Conservation (phyloP, 2,888 invertebrate species). For the Eumerus sabulonum region DNA sequence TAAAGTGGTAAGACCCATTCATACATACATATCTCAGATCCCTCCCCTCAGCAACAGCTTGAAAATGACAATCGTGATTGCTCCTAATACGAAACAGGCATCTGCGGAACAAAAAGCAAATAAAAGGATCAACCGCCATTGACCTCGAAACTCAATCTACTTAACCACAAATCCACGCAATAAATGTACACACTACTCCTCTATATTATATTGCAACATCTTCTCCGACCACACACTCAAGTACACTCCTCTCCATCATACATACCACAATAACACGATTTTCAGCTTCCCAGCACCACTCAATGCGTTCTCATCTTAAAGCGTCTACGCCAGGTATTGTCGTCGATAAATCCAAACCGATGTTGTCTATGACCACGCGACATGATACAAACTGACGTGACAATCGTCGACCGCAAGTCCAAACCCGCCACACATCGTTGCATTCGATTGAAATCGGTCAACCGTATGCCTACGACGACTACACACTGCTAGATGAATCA, state of each 20-base stretch:
- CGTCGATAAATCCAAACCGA: slow-evolving; percentile 59
- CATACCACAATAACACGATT: slow-evolving; percentile 53
- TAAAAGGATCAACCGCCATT: background rate
- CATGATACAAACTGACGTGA: slow-evolving; percentile 63
- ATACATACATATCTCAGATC: too few species aligned
- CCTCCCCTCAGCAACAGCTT: too few species aligned
- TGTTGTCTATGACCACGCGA: slow-evolving; percentile 60
- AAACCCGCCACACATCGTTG: slow-evolving; percentile 3
- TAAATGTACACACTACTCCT: background rate
- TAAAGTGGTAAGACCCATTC: too few species aligned
- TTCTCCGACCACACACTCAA: background rate
- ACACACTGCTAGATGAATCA: slow-evolving; percentile 20
- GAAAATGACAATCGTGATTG: too few species aligned
- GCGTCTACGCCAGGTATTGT: slow-evolving; percentile 44
- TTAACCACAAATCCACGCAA: slow-evolving; percentile 22
- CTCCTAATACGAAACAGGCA: too few species aligned
- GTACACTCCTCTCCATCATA: slow-evolving; percentile 8
- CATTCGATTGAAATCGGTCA: slow-evolving; percentile 17
- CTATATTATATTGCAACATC: slow-evolving; percentile 20
- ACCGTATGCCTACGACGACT: background rate
- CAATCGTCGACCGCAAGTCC: slow-evolving; percentile 52
- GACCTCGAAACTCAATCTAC: slow-evolving; percentile 20
- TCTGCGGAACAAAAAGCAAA: too few species aligned
- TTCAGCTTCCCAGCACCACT: slow-evolving; percentile 39
- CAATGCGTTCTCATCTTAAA: too few species aligned